These are phyloP conservation scores for Bombus waltoni DNA, from an alignment of 1,140 invertebrate species.

Conservation along the genomic window DNA sequence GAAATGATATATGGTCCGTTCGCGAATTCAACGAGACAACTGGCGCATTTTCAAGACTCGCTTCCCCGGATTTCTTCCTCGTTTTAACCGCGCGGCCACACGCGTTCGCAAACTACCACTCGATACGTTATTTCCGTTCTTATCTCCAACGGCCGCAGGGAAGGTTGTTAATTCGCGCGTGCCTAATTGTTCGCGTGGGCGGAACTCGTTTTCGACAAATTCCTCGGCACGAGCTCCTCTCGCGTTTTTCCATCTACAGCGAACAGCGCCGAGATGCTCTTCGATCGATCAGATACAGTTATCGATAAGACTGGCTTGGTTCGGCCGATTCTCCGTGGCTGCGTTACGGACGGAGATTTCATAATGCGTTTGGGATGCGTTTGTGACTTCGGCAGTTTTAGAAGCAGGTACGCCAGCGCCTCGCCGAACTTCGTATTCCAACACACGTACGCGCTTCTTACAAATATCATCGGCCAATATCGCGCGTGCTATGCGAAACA, in stretches of 20 bases:
- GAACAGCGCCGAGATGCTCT: background rate
- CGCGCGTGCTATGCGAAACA: too few species aligned
- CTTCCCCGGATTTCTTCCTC: constrained; percentile 14
- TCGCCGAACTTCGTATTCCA: too few species aligned
- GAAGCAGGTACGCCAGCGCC: too few species aligned
- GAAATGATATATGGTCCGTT: constrained; percentile 48
- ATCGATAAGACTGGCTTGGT: background rate
- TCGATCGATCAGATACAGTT: background rate
- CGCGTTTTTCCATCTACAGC: background rate
- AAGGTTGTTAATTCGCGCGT: constrained; percentile 21
- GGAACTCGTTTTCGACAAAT: constrained; percentile 16
- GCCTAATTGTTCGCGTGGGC: constrained; percentile 36
- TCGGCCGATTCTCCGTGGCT: fast-evolving
- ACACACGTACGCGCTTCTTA: too few species aligned
- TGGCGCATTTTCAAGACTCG: background rate
- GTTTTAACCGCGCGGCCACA: constrained; percentile 16
- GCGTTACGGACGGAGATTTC: background rate
- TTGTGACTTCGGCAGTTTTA: background rate
- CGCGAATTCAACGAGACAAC: constrained; percentile 31
- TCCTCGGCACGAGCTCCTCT: background rate
- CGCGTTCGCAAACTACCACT: constrained; percentile 12
- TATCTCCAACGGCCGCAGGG: background rate
- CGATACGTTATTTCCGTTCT: constrained; percentile 41
- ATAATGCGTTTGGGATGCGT: background rate
- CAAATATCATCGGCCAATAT: too few species aligned